These are phyloP conservation scores for Agrochola lota DNA, from an alignment of 2,888 invertebrate genomes.

Conservation along the genomic window DNA sequence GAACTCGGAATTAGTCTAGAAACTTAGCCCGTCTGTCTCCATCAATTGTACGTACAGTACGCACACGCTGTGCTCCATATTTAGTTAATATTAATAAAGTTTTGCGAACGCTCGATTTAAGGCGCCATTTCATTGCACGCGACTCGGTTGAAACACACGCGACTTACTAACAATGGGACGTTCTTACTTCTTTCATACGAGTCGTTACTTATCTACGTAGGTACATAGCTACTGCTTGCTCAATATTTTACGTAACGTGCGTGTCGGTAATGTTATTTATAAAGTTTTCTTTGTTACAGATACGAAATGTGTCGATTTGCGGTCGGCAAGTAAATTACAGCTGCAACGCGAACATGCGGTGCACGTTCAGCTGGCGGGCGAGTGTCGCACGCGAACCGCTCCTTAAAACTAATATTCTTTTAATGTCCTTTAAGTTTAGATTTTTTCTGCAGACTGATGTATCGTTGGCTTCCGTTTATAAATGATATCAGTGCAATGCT, in stretches of 20 bases:
- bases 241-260: conserved; percentile 18
- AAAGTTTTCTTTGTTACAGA: conserved; percentile 10
- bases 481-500: not conserved
- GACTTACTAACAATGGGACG: conserved; percentile 9
- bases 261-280: conserved; percentile 17
- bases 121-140: conserved; percentile 49
- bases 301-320: conserved; percentile 20
- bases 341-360: conserved; percentile 32
- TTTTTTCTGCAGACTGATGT: conserved; percentile 1
- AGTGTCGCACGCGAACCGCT: conserved; percentile 53
- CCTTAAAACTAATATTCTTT: conserved; percentile 51
- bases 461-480: conserved; percentile 9
- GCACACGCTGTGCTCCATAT: conserved; percentile 29
- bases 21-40: conserved; percentile 40
- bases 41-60: conserved; percentile 15
- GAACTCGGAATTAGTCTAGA: conserved; percentile 41
- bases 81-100: conserved; percentile 51
- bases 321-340: conserved; percentile 23
- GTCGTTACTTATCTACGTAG: not conserved
- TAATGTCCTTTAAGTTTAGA: conserved; percentile 37
- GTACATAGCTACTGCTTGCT: not conserved
- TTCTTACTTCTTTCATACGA: not conserved
- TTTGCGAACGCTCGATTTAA: conserved; percentile 40
- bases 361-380: not conserved
- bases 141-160: conserved; percentile 29